Base-by-base conservation (phyloP, 2,888 invertebrate genomes). In the Cyrtodaria siliqua region DNA sequence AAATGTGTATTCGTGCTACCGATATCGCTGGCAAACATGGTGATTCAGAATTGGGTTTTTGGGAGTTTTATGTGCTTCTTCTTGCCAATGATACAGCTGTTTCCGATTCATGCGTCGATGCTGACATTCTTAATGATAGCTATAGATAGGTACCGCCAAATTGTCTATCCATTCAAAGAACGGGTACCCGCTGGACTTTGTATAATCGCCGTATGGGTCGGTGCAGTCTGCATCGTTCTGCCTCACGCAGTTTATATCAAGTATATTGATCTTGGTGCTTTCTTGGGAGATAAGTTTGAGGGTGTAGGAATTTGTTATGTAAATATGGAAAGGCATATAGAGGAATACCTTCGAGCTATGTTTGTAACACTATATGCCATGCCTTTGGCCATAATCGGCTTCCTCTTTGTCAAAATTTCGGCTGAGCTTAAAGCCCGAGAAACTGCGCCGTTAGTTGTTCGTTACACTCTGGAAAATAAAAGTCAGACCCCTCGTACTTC, bases 161-260 rank as follows among this genome's bases (percentile, higher is more conserved):
- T 96, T 26, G 94, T 95, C 71, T 94, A 95, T 91, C 96, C 96
- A 3, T 93, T 95, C 77, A 95, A 95, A 89, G 94, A 95, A 1
- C 94, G 96, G 27, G 76, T 91, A 2, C 96, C 96, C 0, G 95
- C 95, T 20, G 95, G 95, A 80, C 95, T 96, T 18, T 96, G 95
- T 89, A 94, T 95, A 59, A 94, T 95, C 66, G 95, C 95, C 47
- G 94, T 95, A n/a, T 96, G 96, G 96, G 94, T 96, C 18, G 94
- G 95, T 50, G 95, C 96, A 18, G 94, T 96, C 85, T 95, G 96
- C 89, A 94, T 96, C 67, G 96, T 96, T 0, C 92, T 96, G 79
- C 96, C 96, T 0, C 96, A 95, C 93, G 95, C 96, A 50, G 95
- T 96, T 80, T 96, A 96, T 92, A 95, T 95, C 67, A 95, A 95